Evolutionary conservation across 2,888 invertebrate species (phyloP), one percentile per base, ranked within the genome.

Genomic region (Hirtodrosophila cameraria): DNA sequence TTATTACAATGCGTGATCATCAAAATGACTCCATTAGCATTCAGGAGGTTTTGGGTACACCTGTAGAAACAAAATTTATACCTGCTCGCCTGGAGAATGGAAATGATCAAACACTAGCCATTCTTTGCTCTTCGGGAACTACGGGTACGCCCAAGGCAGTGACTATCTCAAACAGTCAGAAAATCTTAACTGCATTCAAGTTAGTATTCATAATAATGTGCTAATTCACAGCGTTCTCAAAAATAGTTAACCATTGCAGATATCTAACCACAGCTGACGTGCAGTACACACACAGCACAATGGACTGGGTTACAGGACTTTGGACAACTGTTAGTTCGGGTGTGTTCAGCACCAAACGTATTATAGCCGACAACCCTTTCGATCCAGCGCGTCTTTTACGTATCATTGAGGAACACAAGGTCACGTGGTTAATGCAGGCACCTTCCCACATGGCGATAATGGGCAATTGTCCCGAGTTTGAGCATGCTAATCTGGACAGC

Each of bases 81-180:
- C 89, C 88, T 0, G 39, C 60, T 18, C 71, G 60, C 1, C 54
- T 87, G n/a, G 80, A 75, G 2, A 46, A 71, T 6, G 89, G 89
- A 8, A 75, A 62, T 8, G 66, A 86, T 41, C 87, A 89, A 52
- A 82, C 79, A 0, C 66, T 88, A 4, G 87, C 87, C 2, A 89
- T 90, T 58, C 60, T 89, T 0, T 87, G 89, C 33, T 85, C 90
- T 0, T 89, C 90, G 5, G 90, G 90, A 1, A 89, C 89, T 0
- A 90, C 89, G 0, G 88, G 90, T 0, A 41, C 41, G 0, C 88
- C 89, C 0, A 90, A 90, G 52, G 85, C 84, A 2, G 88, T 70
- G n/a, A 87, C 76, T 0, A 72, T 80, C 2, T 28, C 50, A 2
- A 85, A 80, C 9, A 80, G 64, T 39, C 66, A 20, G 1, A 76